phyloP scores from a whole-genome alignment of 1,140 invertebrate genomes.

The Papilio polyxenes region DNA sequence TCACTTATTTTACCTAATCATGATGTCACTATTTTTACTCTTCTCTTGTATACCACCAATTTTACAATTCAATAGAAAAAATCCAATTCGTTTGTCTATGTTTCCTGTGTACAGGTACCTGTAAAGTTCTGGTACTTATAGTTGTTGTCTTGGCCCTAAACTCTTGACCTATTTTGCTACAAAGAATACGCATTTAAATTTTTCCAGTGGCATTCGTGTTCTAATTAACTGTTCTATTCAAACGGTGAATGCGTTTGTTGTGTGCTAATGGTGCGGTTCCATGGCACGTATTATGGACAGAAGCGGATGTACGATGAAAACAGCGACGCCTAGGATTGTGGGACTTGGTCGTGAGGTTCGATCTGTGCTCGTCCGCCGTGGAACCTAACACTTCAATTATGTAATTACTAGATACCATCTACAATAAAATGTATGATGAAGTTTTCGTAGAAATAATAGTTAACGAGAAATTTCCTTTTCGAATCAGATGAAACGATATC shows the following conservation, averaged over 20 bases:
- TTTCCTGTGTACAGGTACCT: background rate
- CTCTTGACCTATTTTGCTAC: background rate
- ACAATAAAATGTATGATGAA: no score
- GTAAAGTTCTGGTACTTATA: background rate
- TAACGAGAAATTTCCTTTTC: no score
- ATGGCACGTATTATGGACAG: background rate
- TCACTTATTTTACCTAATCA: no score
- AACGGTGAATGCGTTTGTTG: background rate
- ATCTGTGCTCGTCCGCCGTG: no score
- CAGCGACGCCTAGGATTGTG: background rate
- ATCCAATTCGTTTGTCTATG: background rate
- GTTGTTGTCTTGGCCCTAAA: background rate
- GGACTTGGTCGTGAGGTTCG: no score
- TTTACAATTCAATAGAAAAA: background rate
- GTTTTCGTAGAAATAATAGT: no score
- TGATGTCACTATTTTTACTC: background rate
- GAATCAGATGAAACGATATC: no score
- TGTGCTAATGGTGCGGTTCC: background rate
- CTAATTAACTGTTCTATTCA: background rate
- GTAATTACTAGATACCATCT: no score
- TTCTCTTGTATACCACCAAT: background rate
- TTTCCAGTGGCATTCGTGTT: background rate
- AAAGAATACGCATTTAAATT: background rate
- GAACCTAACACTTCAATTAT: no score
- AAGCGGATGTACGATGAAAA: background rate